Base-by-base conservation (phyloP, 2,888 invertebrate genomes). In the Buathra laborator region DNA sequence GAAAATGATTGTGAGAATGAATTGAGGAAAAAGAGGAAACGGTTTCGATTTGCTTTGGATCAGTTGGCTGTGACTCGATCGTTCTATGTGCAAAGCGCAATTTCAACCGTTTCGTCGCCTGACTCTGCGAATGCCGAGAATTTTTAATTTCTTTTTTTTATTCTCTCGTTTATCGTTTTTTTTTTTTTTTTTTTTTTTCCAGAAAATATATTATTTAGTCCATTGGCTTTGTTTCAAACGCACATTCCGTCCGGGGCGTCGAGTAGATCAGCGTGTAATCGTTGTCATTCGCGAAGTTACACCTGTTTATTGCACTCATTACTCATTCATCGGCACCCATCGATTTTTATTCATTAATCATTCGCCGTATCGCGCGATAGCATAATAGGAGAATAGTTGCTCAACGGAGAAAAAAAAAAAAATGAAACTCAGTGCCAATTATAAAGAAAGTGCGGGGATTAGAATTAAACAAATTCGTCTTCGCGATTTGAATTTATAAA, bases 61-160 rank as follows among this genome's bases (percentile, higher is more conserved):
- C 87, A 88, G 86, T 89, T 88, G 89, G 89, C 88, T 89, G 89
- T 89, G 89, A 90, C 86, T 89, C 87, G 86, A 86, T 85, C 84
- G 81, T 89, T 88, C 84, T 86, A 86, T 84, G 79, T 76, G 68
- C 80, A 81, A 78, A 78, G 75, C 62, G 64, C 78, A 74, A 66
- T 48, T 32, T 64, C 29, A 66, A 48, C n/a, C 37, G 29, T 14
- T 68, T 53, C 75, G 59, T 29, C 44, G n/a, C 29, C 9, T 12
- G 43, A 44, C 14, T 12, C 59, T 29, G 48, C 29, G 24, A 51
- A 24, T 12, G 19, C 29, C 32, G 32, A 43, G 44, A 70, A 32
- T 24, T 75, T 59, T 43, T 19, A 5, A 6, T n/a, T 48, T 19
- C 46, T 44, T 9, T 12, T 12, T 43, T 12, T n/a, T 67, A 16